These are phyloP conservation scores for Dasysyrphus tricinctus DNA, from an alignment of 2,888 invertebrate genomes.

Conservation along the genomic window DNA sequence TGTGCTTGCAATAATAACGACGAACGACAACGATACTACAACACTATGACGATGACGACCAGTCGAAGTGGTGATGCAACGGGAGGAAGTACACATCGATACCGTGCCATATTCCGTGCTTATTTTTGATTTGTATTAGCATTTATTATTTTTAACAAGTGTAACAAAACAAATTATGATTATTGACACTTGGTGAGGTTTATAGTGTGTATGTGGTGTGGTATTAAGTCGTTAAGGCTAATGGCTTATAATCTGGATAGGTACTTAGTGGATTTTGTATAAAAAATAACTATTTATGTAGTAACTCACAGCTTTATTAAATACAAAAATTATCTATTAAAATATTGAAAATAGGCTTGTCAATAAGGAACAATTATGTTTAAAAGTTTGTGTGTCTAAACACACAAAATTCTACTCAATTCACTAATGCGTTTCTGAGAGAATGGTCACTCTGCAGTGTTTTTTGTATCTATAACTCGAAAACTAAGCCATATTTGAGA, in stretches of 20 bases:
- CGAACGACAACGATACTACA: conserved; percentile 8
- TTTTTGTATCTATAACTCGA: too few species aligned
- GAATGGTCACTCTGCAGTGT: too few species aligned
- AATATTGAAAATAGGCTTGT: too few species aligned
- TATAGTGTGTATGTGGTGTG: neutral
- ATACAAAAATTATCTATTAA: too few species aligned
- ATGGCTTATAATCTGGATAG: neutral
- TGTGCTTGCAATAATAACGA: conserved; percentile 61
- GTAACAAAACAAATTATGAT: conserved; percentile 66
- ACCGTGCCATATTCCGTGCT: conserved; percentile 25
- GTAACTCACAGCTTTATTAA: too few species aligned
- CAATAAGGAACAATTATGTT: too few species aligned
- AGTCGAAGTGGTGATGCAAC: neutral
- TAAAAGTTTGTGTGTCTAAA: too few species aligned
- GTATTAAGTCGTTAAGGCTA: conserved; percentile 51
- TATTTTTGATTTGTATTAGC: conserved; percentile 64
- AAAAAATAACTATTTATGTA: too few species aligned
- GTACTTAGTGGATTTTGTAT: too few species aligned
- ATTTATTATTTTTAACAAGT: conserved; percentile 73
- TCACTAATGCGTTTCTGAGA: too few species aligned
- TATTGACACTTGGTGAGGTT: conserved; percentile 45
- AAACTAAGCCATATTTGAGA: too few species aligned
- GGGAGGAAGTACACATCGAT: conserved; percentile 26
- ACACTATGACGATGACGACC: neutral
- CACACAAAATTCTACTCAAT: too few species aligned